Base-by-base conservation (phyloP, 2,113 vertebrate genomes). In the Nothobranchius kuhntae region DNA sequence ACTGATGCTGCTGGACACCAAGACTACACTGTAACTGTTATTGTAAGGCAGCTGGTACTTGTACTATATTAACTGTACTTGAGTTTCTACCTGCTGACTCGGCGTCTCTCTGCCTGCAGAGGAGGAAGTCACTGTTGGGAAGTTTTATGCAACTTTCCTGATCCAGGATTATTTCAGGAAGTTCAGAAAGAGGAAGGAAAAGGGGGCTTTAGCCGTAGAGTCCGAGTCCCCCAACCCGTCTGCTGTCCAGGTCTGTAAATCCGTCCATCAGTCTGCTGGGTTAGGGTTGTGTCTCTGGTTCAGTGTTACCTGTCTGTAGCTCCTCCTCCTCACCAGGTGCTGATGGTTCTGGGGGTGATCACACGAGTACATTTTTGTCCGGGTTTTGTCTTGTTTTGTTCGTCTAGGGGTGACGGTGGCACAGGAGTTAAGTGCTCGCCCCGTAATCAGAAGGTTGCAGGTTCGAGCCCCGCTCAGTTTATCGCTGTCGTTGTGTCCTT, bases 111-210 rank as follows among this genome's bases (percentile, higher is more conserved):
- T 66, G 38, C 30, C 73, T 47, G 14, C 80, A 99, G 98, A 98
- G 80, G 96, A 98, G 38, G 97, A 99, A 66, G 96, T 99, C 78
- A 99, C 97, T 0, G 96, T 98, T 7, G 97, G 98, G 1, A 99
- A 98, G 89, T 99, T 99, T 86, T 99, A 99, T 0, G 97, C 97
- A 0, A 99, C 96, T 0, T 99, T 99, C 91, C 93, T 99, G 74
- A 99, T 99, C 83, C 97, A 99, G 87, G 98, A 99, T 75, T 96
- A 99, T 66, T 99, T 99, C 89, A 92, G 96, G 68, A 99, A 99
- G 91, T 99, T 98, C 86, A 94, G 97, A 71, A 98, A 97, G 75
- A 95, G 96, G 65, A 97, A 99, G 71, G 95, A 98, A 86, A 88
- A 71, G 10, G 91, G 87, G 46, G 89, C 90, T 17, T 78, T 92